Evolutionary conservation across 2,888 invertebrate genomes (phyloP).

Genomic region (Siphonodentalium dalli): DNA sequence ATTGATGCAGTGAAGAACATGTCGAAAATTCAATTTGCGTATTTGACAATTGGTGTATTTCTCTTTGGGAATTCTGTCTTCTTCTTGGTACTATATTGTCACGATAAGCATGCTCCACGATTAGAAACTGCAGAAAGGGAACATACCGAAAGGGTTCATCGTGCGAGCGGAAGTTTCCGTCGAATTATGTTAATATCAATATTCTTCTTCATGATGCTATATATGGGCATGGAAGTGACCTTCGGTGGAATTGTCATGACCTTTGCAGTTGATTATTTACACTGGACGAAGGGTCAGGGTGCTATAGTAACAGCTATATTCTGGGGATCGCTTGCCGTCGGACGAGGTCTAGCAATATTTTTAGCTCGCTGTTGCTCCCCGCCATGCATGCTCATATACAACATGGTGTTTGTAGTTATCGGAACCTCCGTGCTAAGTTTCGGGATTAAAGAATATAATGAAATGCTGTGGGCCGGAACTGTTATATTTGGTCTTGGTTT

Average conservation of each 20-base stretch:
- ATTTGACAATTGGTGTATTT: constrained; percentile 61
- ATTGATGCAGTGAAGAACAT: constrained; percentile 41
- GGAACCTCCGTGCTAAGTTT: constrained; percentile 60
- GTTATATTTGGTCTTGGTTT: constrained; percentile 65
- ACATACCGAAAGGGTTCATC: constrained; percentile 10
- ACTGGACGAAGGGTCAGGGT: constrained; percentile 58
- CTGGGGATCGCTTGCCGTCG: constrained; percentile 66
- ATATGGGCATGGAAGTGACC: constrained; percentile 66
- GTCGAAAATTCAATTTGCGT: constrained; percentile 63
- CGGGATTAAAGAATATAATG: constrained; percentile 42
- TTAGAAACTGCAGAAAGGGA: constrained; percentile 1
- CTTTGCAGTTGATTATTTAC: constrained; percentile 58
- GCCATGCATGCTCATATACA: constrained; percentile 60
- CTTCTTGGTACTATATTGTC: constrained; percentile 61
- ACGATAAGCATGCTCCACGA: constrained; percentile 34
- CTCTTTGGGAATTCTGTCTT: constrained; percentile 57
- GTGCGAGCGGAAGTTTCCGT: constrained; percentile 19
- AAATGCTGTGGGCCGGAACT: constrained; percentile 63
- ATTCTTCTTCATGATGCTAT: constrained; percentile 64
- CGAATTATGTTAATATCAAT: constrained; percentile 56
- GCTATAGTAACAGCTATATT: constrained; percentile 64
- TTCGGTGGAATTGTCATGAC: constrained; percentile 66
- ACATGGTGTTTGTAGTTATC: constrained; percentile 54
- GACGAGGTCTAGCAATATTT: constrained; percentile 65
- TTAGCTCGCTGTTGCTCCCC: constrained; percentile 62